A percentile compares a stretch with the other conserved stretches of the same genome.
phyloP scores from a whole-genome alignment of 1,140 invertebrate species.

The Hypothenemus hampei region DNA sequence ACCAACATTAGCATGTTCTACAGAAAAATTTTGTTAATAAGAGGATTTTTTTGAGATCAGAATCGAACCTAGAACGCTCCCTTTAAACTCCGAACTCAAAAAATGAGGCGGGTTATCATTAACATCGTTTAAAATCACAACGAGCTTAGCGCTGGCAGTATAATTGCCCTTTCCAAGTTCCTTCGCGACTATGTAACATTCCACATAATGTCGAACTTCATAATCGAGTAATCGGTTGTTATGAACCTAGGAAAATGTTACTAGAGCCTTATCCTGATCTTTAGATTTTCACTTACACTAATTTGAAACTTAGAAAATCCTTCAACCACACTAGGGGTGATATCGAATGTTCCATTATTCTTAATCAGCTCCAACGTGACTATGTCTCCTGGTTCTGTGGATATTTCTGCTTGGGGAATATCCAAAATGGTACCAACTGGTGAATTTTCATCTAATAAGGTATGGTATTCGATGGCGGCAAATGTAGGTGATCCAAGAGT shows the following conservation, averaged over 20 bases:
- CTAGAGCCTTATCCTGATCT: constrained; percentile 44
- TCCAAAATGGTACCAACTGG: constrained; percentile 69
- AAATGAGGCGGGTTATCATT: constrained; percentile 90
- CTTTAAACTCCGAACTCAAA: constrained; percentile 63
- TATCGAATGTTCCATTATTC: constrained; percentile 83
- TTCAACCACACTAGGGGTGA: constrained; percentile 81
- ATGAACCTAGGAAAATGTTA: constrained; percentile 48
- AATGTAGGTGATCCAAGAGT: constrained; percentile 37
- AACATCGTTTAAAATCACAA: constrained; percentile 76
- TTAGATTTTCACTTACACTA: constrained; percentile 53
- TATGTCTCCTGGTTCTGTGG: constrained; percentile 61
- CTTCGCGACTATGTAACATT: constrained; percentile 74
- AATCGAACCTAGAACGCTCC: constrained; percentile 16
- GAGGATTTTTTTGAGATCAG: background rate
- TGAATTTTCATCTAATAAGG: constrained; percentile 75
- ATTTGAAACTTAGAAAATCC: constrained; percentile 74
- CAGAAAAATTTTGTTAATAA: background rate
- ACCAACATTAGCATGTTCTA: constrained; percentile 26
- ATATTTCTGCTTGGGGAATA: constrained; percentile 63
- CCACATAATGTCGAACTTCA: constrained; percentile 66
- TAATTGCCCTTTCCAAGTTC: constrained; percentile 71
- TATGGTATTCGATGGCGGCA: constrained; percentile 33
- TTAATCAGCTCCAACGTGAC: constrained; percentile 73
- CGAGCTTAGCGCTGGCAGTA: constrained; percentile 66
- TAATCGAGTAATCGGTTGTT: constrained; percentile 79